A percentile compares a stretch with the other conserved stretches of the same genome.
Conservation (phyloP, 2,113 vertebrate genomes). For the Esox niger region DNA sequence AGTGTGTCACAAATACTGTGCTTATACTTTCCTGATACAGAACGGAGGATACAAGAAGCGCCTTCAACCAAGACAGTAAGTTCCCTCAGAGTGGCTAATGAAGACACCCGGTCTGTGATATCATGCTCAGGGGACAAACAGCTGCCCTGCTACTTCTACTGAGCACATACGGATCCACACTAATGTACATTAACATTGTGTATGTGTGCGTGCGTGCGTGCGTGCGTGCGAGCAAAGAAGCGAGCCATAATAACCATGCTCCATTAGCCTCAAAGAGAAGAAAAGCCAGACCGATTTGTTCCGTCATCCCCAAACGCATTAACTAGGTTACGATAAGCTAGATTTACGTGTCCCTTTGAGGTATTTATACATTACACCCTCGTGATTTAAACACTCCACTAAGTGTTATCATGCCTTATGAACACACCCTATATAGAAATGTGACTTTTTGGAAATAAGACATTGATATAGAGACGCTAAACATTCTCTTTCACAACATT, state of each 20-base stretch:
- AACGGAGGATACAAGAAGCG: no score
- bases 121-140: no score
- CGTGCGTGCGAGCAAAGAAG: background rate
- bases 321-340: background rate
- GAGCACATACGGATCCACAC: no score
- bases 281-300: background rate
- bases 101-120: no score
- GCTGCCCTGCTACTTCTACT: no score
- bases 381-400: background rate
- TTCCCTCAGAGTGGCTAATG: no score
- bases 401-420: background rate
- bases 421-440: background rate
- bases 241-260: background rate
- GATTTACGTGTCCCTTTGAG: background rate
- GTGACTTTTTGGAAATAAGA: background rate
- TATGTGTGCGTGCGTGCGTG: conserved; percentile 9
- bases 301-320: background rate
- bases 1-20: background rate
- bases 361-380: background rate
- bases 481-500: background rate
- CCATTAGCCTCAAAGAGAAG: background rate
- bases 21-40: no score
- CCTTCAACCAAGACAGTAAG: no score
- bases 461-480: background rate
- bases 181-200: no score